These are phyloP conservation scores for Apotomis betuletana DNA, from an alignment of 2,888 invertebrate genomes.

Conservation along the genomic window DNA sequence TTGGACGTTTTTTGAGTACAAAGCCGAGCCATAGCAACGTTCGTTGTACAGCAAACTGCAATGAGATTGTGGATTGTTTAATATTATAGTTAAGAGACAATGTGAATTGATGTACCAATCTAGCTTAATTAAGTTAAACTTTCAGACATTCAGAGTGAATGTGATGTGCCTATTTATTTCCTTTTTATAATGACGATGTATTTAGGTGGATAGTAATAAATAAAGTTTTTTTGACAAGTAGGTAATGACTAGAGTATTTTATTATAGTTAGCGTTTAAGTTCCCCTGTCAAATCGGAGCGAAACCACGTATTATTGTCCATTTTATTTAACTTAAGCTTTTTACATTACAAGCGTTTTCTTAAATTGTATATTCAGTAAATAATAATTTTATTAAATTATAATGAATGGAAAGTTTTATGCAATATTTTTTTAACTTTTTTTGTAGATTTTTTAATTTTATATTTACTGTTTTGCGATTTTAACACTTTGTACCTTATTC, in stretches of 20 bases:
- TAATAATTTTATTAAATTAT: slow-evolving; percentile 70
- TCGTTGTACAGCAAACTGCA: slow-evolving; percentile 69
- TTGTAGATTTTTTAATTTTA: slow-evolving; percentile 57
- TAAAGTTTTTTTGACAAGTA: slow-evolving; percentile 68
- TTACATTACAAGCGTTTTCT: slow-evolving; percentile 52
- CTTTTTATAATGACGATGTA: slow-evolving; percentile 71
- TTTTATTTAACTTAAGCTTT: slow-evolving; percentile 46
- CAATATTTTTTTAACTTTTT: slow-evolving; percentile 72
- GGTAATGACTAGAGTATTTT: slow-evolving; percentile 61
- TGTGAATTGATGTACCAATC: slow-evolving; percentile 66
- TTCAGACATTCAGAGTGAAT: slow-evolving; percentile 73
- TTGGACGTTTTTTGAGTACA: slow-evolving; percentile 66
- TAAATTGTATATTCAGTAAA: slow-evolving; percentile 76
- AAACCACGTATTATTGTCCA: slow-evolving; percentile 53
- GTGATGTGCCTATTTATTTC: slow-evolving; percentile 81
- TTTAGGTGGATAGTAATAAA: slow-evolving; percentile 63
- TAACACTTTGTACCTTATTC: slow-evolving; percentile 48
- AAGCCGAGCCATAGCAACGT: slow-evolving; percentile 73
- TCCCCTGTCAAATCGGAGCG: slow-evolving; percentile 51
- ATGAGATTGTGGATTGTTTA: slow-evolving; percentile 75
- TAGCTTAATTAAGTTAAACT: slow-evolving; percentile 64
- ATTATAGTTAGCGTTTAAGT: slow-evolving; percentile 56
- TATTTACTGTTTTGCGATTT: slow-evolving; percentile 54
- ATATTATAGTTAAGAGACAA: slow-evolving; percentile 61
- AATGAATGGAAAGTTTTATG: slow-evolving; percentile 64